Evolutionary conservation across 2,888 invertebrate species (phyloP).

Genomic region (Thysanoteuthis rhombus): DNA sequence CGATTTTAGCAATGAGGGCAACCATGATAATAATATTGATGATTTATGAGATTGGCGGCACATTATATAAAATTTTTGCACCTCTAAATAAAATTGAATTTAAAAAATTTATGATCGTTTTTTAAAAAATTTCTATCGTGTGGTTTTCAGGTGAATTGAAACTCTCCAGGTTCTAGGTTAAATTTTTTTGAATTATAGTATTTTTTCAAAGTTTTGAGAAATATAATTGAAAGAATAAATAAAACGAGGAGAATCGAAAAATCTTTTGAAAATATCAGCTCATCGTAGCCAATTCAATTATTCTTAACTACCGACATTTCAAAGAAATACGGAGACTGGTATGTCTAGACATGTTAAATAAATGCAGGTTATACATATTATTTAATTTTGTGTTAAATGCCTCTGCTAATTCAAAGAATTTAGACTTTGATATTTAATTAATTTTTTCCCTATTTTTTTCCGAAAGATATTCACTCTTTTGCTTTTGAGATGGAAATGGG

Average conservation of each 20-base stretch:
- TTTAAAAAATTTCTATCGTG: background rate
- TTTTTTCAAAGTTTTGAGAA: no score
- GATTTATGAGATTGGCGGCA: background rate
- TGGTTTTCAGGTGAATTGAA: no score
- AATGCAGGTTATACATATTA: background rate
- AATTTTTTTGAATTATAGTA: no score
- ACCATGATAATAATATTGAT: constrained; percentile 12
- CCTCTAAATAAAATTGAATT: background rate
- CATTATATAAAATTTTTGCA: background rate
- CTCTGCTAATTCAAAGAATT: background rate
- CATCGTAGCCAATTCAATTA: background rate
- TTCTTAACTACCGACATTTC: background rate
- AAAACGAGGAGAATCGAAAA: background rate
- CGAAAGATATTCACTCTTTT: background rate
- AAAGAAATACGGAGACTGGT: background rate
- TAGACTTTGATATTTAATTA: background rate
- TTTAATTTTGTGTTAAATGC: no score
- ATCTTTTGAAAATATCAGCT: background rate
- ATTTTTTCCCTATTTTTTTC: background rate
- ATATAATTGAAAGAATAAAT: background rate
- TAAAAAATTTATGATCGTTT: no score
- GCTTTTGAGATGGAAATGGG: background rate
- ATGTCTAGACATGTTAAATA: background rate
- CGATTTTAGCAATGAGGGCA: background rate
- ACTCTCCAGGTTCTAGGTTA: no score